Evolutionary conservation across 2,888 invertebrate species (phyloP).

Genomic region (Arctia plantaginis): DNA sequence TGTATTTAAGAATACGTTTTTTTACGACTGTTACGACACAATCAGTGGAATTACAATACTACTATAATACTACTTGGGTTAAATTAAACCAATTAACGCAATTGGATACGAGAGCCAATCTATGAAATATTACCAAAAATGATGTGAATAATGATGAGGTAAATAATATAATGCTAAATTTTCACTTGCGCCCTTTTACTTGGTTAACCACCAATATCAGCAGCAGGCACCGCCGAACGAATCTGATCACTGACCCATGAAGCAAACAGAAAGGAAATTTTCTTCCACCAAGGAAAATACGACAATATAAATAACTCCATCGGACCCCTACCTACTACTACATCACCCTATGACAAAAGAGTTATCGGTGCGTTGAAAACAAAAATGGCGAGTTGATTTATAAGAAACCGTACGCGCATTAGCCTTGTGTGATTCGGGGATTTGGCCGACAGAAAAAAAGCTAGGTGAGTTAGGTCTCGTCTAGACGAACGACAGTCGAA

Average conservation of each 20-base stretch:
- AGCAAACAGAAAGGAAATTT: constrained; percentile 86
- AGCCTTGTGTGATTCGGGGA: constrained; percentile 69
- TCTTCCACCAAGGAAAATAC: constrained; percentile 84
- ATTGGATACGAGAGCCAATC: background rate
- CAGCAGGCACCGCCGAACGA: constrained; percentile 71
- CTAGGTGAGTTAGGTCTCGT: constrained; percentile 61
- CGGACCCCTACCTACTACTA: constrained; percentile 81
- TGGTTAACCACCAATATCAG: constrained; percentile 45
- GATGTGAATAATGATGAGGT: background rate
- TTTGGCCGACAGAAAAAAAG: constrained; percentile 52
- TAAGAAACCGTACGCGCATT: constrained; percentile 70
- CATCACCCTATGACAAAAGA: constrained; percentile 87
- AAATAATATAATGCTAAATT: background rate
- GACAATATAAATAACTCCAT: constrained; percentile 86
- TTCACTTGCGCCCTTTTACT: constrained; percentile 56
- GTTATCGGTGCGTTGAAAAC: constrained; percentile 87
- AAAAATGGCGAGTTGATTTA: constrained; percentile 86
- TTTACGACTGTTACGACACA: too few species aligned
- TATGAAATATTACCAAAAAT: background rate
- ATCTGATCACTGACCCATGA: constrained; percentile 86
- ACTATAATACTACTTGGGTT: too few species aligned
- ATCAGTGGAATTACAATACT: background rate
- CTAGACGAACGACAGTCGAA: constrained; percentile 66
- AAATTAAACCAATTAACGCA: background rate
- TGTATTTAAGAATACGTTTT: too few species aligned